Base-by-base conservation (phyloP, 2,797 vertebrate genomes). In the Betta splendens region DNA sequence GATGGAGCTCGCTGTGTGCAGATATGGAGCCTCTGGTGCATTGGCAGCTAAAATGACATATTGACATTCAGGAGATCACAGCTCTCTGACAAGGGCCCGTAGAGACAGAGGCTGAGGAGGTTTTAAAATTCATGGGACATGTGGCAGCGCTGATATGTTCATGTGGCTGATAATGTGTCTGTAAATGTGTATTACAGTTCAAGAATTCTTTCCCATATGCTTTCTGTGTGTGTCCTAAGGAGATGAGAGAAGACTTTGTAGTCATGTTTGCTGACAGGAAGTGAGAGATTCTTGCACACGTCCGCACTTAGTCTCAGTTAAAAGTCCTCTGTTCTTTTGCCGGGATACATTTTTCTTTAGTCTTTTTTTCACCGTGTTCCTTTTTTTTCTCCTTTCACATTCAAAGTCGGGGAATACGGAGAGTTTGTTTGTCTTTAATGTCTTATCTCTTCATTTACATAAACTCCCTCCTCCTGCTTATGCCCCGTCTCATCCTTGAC, bases 261-360 rank as follows among this genome's bases (percentile, higher is more conserved):
- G 75, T 85, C 28, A 40, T 77, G 77, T 77, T 83, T 85, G 74
- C 84, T 67, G 72, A 75, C 73, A 83, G 77, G 81, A 85, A 85
- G 81, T 81, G 81, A 77, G 65, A 47, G 59, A 75, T 79, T 89
- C 70, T 77, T 81, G 61, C 59, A 67, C 66, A 62, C 17, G 52
- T 78, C 57, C 49, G 43, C 63, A 48, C 42, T 53, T 75, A 39
- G 18, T 56, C 79, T 77, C 32, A 58, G 17, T 68, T 16, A 15
- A 28, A 69, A 56, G n/a, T 60, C 45, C 57, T 84, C 61, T 87
- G 70, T 75, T 79, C 63, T 74, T 79, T 54, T 77, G 70, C 74
- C 70, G 71, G 23, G 7, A 51, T 49, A 52, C 64, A 50, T 73
- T 75, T 81, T 71, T 44, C 40, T 58, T 69, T 15, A 18, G 42